phyloP scores from a whole-genome alignment of 2,113 vertebrate genomes.

The Oriolus oriolus region DNA sequence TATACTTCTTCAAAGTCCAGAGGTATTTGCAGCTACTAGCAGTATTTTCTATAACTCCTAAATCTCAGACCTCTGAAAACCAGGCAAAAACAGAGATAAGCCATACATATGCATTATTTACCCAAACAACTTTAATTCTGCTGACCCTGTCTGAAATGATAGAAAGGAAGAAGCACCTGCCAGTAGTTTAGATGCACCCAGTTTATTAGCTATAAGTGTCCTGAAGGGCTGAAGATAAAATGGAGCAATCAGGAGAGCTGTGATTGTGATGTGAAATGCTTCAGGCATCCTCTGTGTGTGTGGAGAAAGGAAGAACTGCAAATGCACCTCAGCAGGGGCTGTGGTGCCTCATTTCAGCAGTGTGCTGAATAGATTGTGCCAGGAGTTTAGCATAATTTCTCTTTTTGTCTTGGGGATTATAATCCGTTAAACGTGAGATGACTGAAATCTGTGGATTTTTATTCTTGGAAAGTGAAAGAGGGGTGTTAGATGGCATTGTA shows the following conservation, averaged over 20 bases:
- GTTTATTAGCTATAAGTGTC: background rate
- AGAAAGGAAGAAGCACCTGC: background rate
- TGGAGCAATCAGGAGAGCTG: background rate
- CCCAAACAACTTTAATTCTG: background rate
- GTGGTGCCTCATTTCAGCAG: background rate
- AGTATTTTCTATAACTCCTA: background rate
- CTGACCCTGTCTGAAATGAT: background rate
- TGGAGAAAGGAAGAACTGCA: background rate
- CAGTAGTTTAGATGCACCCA: background rate
- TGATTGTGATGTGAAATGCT: background rate
- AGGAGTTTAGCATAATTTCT: background rate
- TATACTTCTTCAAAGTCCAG: background rate
- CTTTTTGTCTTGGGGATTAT: slow-evolving; percentile 2
- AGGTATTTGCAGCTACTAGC: background rate
- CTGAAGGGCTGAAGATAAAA: background rate
- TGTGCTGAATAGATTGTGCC: background rate
- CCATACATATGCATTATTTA: background rate
- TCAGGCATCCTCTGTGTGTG: background rate
- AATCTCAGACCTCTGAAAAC: background rate
- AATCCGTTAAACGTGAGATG: background rate
- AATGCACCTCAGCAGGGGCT: background rate
- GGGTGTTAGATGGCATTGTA: background rate
- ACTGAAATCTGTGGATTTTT: background rate
- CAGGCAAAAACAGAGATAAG: background rate
- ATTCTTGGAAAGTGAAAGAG: background rate